Percentiles rank a stretch among this genome's conserved stretches.
Conservation (phyloP, 1,140 invertebrate species). For the Penaeus vannamei region DNA sequence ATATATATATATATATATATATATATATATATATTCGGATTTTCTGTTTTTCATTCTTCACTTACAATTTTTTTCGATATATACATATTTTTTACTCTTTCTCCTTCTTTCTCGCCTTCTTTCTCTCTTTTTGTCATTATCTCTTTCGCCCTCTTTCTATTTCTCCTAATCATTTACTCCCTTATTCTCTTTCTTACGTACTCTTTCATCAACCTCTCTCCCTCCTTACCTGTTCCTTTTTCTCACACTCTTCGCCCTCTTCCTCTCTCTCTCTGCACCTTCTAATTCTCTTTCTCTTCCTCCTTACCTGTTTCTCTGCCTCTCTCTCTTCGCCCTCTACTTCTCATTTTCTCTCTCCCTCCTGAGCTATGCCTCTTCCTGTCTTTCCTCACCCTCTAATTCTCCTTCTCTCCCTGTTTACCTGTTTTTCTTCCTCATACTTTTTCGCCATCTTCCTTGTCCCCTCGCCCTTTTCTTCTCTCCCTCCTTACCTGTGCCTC, state of each 20-base stretch:
- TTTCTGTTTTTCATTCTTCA: too few relatives aligned
- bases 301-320: not conserved
- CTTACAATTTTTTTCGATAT: too few relatives aligned
- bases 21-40: too few relatives aligned
- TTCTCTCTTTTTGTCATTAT: too few relatives aligned
- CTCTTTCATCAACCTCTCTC: not conserved
- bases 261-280: not conserved
- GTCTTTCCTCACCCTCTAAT: not conserved
- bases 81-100: too few relatives aligned
- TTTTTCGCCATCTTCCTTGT: not conserved
- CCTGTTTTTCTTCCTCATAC: not conserved
- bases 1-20: too few relatives aligned
- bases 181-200: not conserved
- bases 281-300: not conserved
- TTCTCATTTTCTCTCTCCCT: not conserved
- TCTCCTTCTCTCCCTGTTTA: not conserved
- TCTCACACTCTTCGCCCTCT: not conserved
- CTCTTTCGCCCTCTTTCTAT: not conserved
- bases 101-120: too few relatives aligned
- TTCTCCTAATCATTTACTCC: not conserved
- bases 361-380: too few relatives aligned
- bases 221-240: slow-evolving; percentile 1
- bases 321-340: not conserved
- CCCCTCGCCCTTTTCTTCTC: not conserved
- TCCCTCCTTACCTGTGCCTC: not conserved